Percentiles rank a stretch among this genome's conserved stretches.
Evolutionary conservation across 1,140 invertebrate species (phyloP).

Genomic region (Hyles euphorbiae): DNA sequence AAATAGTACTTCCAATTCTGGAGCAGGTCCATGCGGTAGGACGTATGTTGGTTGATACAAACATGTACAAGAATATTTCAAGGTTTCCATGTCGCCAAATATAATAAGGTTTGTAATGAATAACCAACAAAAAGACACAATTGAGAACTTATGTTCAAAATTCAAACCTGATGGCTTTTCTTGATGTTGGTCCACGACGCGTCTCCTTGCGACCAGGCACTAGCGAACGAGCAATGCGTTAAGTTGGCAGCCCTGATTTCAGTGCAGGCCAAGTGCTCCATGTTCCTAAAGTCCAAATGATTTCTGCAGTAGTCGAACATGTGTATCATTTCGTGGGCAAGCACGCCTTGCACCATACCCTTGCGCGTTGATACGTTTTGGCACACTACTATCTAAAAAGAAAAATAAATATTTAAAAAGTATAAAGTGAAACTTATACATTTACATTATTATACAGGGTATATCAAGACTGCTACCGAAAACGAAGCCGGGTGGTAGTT

Average conservation of each 20-base stretch:
- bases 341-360: constrained; percentile 83
- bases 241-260: constrained; percentile 95
- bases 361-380: constrained; percentile 85
- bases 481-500: no score
- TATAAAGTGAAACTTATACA: background rate
- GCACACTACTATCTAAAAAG: constrained; percentile 89
- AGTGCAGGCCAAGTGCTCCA: constrained; percentile 96
- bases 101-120: no score
- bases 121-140: no score
- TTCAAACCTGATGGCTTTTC: constrained; percentile 65
- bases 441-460: no score
- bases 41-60: no score
- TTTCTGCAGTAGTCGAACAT: constrained; percentile 97
- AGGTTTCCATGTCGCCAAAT: no score
- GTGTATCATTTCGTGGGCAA: constrained; percentile 96
- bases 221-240: constrained; percentile 92
- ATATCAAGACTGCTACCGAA: no score
- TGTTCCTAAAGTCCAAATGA: constrained; percentile 91
- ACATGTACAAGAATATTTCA: no score
- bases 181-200: constrained; percentile 85
- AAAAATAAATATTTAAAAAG: background rate
- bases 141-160: no score
- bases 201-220: constrained; percentile 86
- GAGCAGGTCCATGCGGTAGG: no score
- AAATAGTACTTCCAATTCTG: no score